These are phyloP conservation scores for Cephus pulcher DNA, from an alignment of 2,888 invertebrate species.

Conservation along the genomic window DNA sequence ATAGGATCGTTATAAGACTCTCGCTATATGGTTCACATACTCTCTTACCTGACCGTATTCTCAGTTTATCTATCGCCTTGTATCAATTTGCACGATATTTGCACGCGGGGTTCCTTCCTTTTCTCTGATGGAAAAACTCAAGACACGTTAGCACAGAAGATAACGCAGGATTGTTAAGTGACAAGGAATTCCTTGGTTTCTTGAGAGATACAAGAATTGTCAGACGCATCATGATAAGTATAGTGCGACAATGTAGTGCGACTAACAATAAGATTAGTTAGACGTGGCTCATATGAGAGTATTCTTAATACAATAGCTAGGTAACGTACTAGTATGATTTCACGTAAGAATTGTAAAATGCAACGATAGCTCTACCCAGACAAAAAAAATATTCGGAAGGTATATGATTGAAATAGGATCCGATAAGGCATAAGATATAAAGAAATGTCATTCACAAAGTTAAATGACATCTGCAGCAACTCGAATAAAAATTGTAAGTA, in stretches of 20 bases:
- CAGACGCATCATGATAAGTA: not conserved
- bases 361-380: not conserved
- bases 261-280: not conserved
- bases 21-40: not conserved
- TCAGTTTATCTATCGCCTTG: not conserved
- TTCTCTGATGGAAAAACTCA: not conserved
- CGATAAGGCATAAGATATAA: too few relatives aligned
- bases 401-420: too few relatives aligned
- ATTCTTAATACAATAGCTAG: not conserved
- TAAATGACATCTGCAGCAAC: too few relatives aligned
- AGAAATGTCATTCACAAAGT: too few relatives aligned
- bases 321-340: not conserved
- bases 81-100: not conserved
- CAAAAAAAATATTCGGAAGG: too few relatives aligned
- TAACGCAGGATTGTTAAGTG: not conserved
- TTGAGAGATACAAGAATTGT: not conserved
- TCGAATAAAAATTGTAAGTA: too few relatives aligned
- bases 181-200: not conserved
- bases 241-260: too few relatives aligned
- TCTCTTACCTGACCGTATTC: not conserved
- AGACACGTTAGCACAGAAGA: not conserved
- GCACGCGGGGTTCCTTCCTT: not conserved
- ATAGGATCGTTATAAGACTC: not conserved
- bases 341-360: not conserved
- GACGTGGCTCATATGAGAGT: not conserved